These are phyloP conservation scores for Pseudochirops cupreus DNA, from an alignment of 2,797 vertebrate species.

Conservation along the genomic window DNA sequence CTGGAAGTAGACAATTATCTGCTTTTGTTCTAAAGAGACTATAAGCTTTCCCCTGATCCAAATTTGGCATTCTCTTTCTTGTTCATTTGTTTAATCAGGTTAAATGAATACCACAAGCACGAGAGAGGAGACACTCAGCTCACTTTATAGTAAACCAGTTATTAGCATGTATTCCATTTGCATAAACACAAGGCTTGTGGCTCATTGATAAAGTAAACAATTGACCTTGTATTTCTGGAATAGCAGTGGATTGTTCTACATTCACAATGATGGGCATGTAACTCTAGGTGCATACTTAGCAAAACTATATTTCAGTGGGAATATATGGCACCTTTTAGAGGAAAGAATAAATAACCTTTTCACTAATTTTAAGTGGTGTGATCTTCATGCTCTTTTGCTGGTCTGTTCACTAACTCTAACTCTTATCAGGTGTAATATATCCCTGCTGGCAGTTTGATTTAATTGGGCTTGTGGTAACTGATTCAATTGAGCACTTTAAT, in stretches of 20 bases:
- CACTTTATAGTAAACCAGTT: constrained; percentile 9
- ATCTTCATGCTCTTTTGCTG: constrained; percentile 66
- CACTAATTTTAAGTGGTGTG: constrained; percentile 43
- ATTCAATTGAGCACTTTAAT: constrained; percentile 78
- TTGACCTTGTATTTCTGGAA: constrained; percentile 37
- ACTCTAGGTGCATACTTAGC: constrained; percentile 31
- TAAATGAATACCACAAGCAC: background rate
- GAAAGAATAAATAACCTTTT: constrained; percentile 59
- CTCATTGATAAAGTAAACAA: constrained; percentile 40
- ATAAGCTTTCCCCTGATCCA: constrained; percentile 5
- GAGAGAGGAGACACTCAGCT: constrained; percentile 41
- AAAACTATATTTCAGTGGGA: constrained; percentile 38
- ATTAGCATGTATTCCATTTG: constrained; percentile 4
- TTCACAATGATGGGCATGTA: constrained; percentile 9
- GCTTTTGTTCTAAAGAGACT: background rate
- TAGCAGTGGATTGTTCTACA: background rate
- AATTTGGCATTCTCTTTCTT: constrained; percentile 18
- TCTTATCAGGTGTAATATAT: constrained; percentile 76
- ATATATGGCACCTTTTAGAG: constrained; percentile 50
- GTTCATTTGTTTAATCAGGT: background rate
- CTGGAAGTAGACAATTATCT: constrained; percentile 7
- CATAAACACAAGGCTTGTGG: background rate
- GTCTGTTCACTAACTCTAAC: constrained; percentile 60
- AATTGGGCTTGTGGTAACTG: constrained; percentile 78
- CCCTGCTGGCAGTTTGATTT: constrained; percentile 75